These are phyloP conservation scores for Drosophila fuyamai DNA, from an alignment of 1,140 invertebrate genomes.

Conservation along the genomic window DNA sequence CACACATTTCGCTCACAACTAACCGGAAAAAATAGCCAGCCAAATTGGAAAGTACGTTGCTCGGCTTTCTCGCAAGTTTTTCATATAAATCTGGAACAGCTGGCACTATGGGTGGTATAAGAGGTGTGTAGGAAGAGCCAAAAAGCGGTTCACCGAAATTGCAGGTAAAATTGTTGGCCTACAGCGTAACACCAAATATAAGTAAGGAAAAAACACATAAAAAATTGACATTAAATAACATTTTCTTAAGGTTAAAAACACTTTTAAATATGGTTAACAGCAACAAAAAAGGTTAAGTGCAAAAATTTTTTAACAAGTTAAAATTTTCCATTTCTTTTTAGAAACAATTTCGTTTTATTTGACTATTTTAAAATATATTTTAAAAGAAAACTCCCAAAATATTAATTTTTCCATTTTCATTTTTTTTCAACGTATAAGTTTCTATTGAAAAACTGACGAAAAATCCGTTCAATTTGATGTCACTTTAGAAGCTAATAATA, in stretches of 20 bases:
- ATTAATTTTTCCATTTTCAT: neutral
- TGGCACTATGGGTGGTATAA: slow-evolving; percentile 20
- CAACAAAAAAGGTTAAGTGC: no score
- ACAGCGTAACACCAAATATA: neutral
- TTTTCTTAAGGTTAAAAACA: no score
- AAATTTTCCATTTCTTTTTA: no score
- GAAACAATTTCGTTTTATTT: no score
- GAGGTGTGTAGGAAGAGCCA: slow-evolving; percentile 4
- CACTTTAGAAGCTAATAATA: slow-evolving; percentile 79
- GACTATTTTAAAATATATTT: no score
- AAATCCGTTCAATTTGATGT: slow-evolving; percentile 70
- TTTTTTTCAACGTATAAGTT: neutral
- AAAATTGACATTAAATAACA: no score
- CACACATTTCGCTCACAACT: slow-evolving; percentile 61
- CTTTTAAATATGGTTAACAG: no score
- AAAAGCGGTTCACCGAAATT: slow-evolving; percentile 8
- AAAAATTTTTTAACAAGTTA: no score
- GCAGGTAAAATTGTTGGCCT: slow-evolving; percentile 1
- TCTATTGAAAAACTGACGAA: slow-evolving; percentile 14
- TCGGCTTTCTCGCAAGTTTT: slow-evolving; percentile 55
- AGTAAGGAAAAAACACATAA: neutral
- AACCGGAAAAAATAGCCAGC: slow-evolving; percentile 55
- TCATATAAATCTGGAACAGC: slow-evolving; percentile 73
- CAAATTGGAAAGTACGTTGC: slow-evolving; percentile 63
- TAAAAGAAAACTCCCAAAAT: no score